Evolutionary conservation across 2,797 vertebrate genomes (phyloP).

Genomic region (Aphelocoma californica): DNA sequence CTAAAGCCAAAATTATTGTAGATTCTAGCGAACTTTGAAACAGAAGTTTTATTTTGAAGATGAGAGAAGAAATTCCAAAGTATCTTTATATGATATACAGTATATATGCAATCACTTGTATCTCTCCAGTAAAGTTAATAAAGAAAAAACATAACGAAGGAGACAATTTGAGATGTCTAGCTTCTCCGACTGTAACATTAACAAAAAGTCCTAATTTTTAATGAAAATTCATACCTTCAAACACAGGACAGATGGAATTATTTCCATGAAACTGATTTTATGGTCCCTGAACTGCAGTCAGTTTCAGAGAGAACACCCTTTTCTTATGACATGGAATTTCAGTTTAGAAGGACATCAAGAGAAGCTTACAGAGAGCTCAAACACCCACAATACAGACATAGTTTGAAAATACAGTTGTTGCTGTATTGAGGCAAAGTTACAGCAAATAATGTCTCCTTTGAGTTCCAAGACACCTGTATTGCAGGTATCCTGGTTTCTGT

Average conservation of each 20-base stretch:
- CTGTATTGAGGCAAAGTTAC: neutral
- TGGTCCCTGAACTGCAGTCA: neutral
- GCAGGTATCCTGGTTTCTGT: neutral
- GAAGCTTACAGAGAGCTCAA: neutral
- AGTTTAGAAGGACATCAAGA: neutral
- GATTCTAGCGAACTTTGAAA: neutral
- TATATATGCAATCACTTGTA: neutral
- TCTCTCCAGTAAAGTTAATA: neutral
- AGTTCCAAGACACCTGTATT: neutral
- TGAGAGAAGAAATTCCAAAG: neutral
- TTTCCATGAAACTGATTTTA: neutral
- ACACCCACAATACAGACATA: neutral
- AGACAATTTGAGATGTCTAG: neutral
- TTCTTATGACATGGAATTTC: neutral
- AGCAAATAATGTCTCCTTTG: neutral
- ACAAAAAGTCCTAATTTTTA: neutral
- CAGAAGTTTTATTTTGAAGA: neutral
- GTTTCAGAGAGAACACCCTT: neutral
- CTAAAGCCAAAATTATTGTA: neutral
- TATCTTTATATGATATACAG: neutral
- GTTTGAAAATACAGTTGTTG: neutral
- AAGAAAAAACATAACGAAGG: neutral
- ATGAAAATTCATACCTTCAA: neutral
- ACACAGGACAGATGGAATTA: neutral
- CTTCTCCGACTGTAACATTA: neutral